Conservation (phyloP, 2,888 invertebrate genomes). For the Macrophya annulata region DNA sequence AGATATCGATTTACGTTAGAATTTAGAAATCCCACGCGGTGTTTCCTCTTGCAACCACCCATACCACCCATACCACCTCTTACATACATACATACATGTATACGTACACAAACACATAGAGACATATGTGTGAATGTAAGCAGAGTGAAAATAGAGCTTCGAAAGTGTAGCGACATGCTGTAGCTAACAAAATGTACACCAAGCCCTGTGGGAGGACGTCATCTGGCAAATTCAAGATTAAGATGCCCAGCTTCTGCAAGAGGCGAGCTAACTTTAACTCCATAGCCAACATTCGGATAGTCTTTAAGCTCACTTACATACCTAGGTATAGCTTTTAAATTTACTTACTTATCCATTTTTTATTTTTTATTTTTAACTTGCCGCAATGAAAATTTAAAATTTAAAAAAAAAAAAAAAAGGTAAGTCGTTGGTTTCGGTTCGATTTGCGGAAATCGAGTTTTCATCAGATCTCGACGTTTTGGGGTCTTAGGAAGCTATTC, state of each 20-base stretch:
- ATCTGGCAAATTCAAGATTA: slow-evolving; percentile 52
- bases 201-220: slow-evolving; percentile 50
- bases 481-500: too few relatives aligned
- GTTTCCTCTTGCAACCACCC: not conserved
- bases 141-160: slow-evolving; percentile 3
- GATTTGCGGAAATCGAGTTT: too few relatives aligned
- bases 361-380: not conserved
- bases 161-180: slow-evolving; percentile 30
- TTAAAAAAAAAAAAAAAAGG: too few relatives aligned
- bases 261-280: slow-evolving; percentile 35
- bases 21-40: not conserved
- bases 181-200: slow-evolving; percentile 26
- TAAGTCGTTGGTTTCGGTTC: too few relatives aligned
- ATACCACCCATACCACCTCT: too few relatives aligned
- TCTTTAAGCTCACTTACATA: not conserved
- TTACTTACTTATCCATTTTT: not conserved
- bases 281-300: slow-evolving; percentile 6
- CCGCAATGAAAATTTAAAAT: too few relatives aligned
- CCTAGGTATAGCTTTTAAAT: not conserved
- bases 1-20: not conserved
- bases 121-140: not conserved
- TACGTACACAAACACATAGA: not conserved
- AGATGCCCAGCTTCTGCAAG: slow-evolving; percentile 29
- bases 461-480: too few relatives aligned
- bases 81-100: not conserved